A percentile compares a stretch with the other conserved stretches of the same genome.
Conservation (phyloP, 2,113 vertebrate genomes). For the Morone chrysops region DNA sequence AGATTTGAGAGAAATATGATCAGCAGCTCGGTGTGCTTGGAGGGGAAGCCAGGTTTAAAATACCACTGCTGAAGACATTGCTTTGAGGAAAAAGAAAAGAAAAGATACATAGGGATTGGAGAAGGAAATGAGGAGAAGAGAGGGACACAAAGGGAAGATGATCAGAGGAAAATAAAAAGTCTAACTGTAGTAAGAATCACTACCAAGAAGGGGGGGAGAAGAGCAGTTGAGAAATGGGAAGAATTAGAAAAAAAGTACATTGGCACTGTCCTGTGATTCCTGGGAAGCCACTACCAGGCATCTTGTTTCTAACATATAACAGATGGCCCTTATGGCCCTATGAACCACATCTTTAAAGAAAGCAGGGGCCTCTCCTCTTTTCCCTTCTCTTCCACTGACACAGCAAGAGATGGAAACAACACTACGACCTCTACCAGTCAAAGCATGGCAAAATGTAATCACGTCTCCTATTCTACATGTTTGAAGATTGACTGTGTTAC, state of each 20-base stretch:
- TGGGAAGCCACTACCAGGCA: constrained; percentile 73
- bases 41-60: constrained; percentile 32
- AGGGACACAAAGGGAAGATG: neutral
- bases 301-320: constrained; percentile 80
- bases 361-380: constrained; percentile 48
- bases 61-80: neutral
- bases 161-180: neutral
- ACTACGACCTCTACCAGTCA: constrained; percentile 47
- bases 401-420: constrained; percentile 65
- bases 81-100: neutral
- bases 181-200: neutral
- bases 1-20: constrained; percentile 47
- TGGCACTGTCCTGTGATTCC: constrained; percentile 69
- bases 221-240: neutral
- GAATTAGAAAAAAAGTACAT: constrained; percentile 10
- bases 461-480: constrained; percentile 10
- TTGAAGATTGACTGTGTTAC: neutral
- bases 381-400: constrained; percentile 30
- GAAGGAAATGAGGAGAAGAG: neutral
- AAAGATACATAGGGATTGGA: neutral
- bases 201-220: neutral
- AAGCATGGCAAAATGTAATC: constrained; percentile 27
- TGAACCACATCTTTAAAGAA: constrained; percentile 56
- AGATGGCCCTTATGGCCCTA: constrained; percentile 68
- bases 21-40: constrained; percentile 24